phyloP scores from a whole-genome alignment of 2,888 invertebrate species.

The Deroplatys truncata region DNA sequence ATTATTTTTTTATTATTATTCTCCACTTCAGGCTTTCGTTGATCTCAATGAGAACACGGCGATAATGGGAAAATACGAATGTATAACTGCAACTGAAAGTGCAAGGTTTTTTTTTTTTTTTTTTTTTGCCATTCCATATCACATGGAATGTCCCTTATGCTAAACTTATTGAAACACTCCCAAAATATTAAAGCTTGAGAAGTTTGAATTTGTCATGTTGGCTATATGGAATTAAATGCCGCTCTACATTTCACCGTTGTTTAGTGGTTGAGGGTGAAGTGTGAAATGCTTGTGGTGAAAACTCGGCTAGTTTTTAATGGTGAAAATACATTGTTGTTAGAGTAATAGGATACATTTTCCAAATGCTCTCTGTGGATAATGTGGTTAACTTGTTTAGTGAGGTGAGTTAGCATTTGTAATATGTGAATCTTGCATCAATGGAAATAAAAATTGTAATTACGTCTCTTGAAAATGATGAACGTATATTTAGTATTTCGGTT shows the following conservation, averaged over 20 bases:
- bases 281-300: not conserved
- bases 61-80: too few relatives aligned
- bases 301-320: not conserved
- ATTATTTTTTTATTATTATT: too few relatives aligned
- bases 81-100: too few relatives aligned
- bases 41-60: too few relatives aligned
- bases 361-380: constrained; percentile 7
- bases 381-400: not conserved
- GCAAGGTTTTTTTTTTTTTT: too few relatives aligned
- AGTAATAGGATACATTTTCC: not conserved
- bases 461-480: not conserved
- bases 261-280: not conserved
- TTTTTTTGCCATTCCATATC: too few relatives aligned
- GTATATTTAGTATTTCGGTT: not conserved
- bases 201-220: not conserved
- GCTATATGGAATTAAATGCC: not conserved
- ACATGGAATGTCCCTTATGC: too few relatives aligned
- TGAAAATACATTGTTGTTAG: not conserved
- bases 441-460: not conserved
- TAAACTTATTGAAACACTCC: too few relatives aligned
- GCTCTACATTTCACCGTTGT: not conserved
- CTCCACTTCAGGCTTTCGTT: too few relatives aligned
- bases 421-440: not conserved
- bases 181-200: too few relatives aligned
- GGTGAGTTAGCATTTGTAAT: not conserved